Evolutionary conservation across 2,113 vertebrate genomes (phyloP).

Genomic region (Semnopithecus entellus): DNA sequence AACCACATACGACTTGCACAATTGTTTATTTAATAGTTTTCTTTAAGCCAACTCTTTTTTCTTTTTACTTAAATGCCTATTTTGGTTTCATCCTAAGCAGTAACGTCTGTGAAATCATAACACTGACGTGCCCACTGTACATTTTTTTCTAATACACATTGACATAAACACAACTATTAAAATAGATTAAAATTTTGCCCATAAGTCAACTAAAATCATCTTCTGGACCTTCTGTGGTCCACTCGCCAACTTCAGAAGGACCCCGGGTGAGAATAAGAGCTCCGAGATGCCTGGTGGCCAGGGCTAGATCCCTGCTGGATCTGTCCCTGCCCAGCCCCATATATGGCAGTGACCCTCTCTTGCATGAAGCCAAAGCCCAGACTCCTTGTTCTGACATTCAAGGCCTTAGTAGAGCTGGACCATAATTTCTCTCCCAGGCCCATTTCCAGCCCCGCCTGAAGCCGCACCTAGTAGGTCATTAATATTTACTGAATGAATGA

Average conservation of each 20-base stretch:
- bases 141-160: constrained; percentile 70
- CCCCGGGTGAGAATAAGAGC: background rate
- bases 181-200: constrained; percentile 63
- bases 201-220: background rate
- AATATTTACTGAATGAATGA: background rate
- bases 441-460: background rate
- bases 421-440: background rate
- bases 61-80: constrained; percentile 50
- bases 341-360: accelerated
- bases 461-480: background rate
- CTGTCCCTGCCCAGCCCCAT: accelerated
- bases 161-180: constrained; percentile 74
- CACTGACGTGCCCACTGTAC: background rate
- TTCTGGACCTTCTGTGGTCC: background rate
- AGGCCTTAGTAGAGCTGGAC: background rate
- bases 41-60: constrained; percentile 35
- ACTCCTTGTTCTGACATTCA: background rate
- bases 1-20: constrained; percentile 13
- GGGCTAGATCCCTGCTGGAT: accelerated
- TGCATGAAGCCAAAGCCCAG: background rate
- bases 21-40: constrained; percentile 68
- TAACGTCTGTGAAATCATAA: background rate
- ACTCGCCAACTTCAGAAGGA: background rate
- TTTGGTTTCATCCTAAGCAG: constrained; percentile 46
- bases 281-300: background rate